Evolutionary conservation across 2,888 invertebrate genomes (phyloP).

Genomic region (Troilus luridus): DNA sequence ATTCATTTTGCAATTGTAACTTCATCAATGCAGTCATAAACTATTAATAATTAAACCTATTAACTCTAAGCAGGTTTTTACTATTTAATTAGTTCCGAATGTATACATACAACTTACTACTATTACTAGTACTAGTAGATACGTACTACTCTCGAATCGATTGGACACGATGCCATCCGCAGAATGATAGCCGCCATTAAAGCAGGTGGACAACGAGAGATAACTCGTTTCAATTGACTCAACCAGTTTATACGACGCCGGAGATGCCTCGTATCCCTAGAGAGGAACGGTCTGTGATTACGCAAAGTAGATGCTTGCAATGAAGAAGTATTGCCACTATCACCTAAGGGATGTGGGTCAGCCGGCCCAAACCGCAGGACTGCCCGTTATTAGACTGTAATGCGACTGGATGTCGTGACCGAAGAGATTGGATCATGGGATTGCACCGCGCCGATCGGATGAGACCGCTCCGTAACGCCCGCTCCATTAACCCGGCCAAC

Average conservation of each 20-base stretch:
- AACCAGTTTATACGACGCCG: background rate
- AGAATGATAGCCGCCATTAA: background rate
- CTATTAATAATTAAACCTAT: background rate
- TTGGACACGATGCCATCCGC: background rate
- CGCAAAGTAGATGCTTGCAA: conserved; percentile 32
- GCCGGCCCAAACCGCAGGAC: conserved; percentile 33
- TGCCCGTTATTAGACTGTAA: conserved; percentile 47
- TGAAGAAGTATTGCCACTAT: conserved; percentile 29
- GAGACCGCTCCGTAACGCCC: conserved; percentile 23
- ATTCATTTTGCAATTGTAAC: background rate
- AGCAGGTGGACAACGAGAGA: background rate
- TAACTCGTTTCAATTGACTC: background rate
- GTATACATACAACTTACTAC: too few species aligned
- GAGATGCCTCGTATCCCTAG: background rate
- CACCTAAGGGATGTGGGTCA: conserved; percentile 47
- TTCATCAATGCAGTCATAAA: background rate
- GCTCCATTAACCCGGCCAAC: conserved; percentile 4
- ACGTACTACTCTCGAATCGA: background rate
- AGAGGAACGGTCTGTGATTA: conserved; percentile 1
- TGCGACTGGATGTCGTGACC: conserved; percentile 45
- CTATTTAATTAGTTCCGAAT: background rate
- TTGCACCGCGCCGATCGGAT: conserved; percentile 42
- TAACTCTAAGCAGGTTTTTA: background rate
- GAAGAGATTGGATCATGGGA: conserved; percentile 45
- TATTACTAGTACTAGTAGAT: too few species aligned